Base-by-base conservation (phyloP, 2,797 vertebrate genomes). In the Eidolon dupreanum region DNA sequence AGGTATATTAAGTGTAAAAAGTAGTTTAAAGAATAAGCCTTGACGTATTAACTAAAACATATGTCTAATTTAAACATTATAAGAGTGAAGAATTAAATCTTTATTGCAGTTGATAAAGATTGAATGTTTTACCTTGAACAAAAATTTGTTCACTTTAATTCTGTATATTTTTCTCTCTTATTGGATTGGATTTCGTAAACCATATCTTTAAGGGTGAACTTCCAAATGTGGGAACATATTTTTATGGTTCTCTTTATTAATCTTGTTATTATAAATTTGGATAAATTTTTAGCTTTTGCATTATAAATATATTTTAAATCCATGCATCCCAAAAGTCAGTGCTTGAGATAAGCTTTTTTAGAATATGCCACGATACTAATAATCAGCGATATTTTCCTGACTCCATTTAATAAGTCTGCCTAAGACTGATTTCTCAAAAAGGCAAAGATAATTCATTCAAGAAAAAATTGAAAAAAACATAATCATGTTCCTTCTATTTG, bases 371-470 rank as follows among this genome's bases (percentile, higher is more conserved):
- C 84, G 95, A 97, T 98, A 96, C 96, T 66, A 92, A 85, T 51
- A 85, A 28, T 61, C 31, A 24, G 68, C 93, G 95, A 95, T 98
- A 97, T 98, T 97, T 96, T 98, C 97, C 97, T 0, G 0, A 92
- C 57, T 98, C 19, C 17, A 20, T 97, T 93, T 97, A 55, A 65
- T 9, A 93, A 96, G 13, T 79, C 87, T 98, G 93, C 95, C 95
- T 97, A 81, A 79, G 70, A 93, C 87, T 97, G 88, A 96, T 96
- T 98, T 95, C 92, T 95, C 97, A 96, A 97, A 98, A 97, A 82
- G 92, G 94, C 79, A 86, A 96, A 98, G 96, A 97, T 96, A 97
- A 98, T 93, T 96, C 78, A 78, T 49, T 97, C 53, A 9, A 63
- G 33, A 82, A n/a, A 51, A 86, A 87, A 94, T 33, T 33, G 2